Evolutionary conservation across 1,140 invertebrate genomes (phyloP), one percentile per base, ranked within the genome.

Genomic region (Scaptomyza hsui): DNA sequence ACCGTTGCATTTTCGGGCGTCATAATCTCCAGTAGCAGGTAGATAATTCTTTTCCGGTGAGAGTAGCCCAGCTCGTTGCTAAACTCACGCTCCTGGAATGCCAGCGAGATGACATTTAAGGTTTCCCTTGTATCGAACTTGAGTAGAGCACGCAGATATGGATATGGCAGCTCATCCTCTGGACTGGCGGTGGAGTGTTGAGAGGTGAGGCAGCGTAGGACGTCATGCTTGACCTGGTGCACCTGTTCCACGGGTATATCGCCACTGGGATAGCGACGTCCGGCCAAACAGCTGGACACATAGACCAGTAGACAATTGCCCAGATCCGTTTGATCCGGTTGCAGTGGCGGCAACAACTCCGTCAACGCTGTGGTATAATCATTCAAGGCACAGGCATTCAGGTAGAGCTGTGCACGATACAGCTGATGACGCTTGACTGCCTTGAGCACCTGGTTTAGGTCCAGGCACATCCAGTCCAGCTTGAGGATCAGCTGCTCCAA

Each of bases 251-350:
- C 92, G 2, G 96, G 95, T 72, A 99, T 95, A 81, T 97, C 94
- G 10, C 98, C 97, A 39, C 94, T 94, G 2, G 97, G 98, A 93
- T 98, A 99, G 1, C 95, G 95, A 61, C 97, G 93, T 1, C 98
- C 98, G 16, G 96, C 96, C 72, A 99, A 93, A 90, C 98, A 99
- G 85, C 98, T 98, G 56, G 97, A 98, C 39, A 96, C 94, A 89
- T 98, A 99, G 9, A 99, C 96, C 52, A 99, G 92, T 56, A 99
- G 92, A 77, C 97, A 97, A 80, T 98, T 98, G 13, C 98, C 98
- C 16, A 97, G 91, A 78, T 92, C 92, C 42, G 92, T 62, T 92
- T 92, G 37, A 88, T 91, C 37, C 3, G 3, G 92, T 75, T 65
- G 42, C 90, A 91, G 49, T 55, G 94, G 91, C 0, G 93, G 93